phyloP scores from a whole-genome alignment of 2,797 vertebrate genomes.

The Staurois parvus region DNA sequence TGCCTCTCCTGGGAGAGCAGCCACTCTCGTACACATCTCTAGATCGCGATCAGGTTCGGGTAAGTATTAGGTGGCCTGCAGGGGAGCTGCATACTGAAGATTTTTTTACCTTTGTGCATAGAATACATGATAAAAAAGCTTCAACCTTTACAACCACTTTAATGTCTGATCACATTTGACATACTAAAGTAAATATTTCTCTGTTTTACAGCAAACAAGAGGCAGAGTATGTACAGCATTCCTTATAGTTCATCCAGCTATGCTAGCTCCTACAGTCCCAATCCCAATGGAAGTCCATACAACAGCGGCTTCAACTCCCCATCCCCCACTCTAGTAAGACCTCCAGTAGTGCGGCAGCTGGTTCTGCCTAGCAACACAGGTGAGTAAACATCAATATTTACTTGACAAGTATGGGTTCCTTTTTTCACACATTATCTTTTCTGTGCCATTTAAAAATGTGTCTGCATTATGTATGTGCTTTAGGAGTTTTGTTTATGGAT shows the following conservation, averaged over 20 bases:
- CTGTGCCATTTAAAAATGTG: not conserved
- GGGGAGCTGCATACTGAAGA: too few species aligned
- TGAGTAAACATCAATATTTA: slow-evolving; percentile 61
- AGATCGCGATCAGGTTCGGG: too few species aligned
- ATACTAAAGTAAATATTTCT: not conserved
- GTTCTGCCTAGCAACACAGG: slow-evolving; percentile 90
- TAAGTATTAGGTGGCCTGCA: too few species aligned
- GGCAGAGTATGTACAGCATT: slow-evolving; percentile 89
- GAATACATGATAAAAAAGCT: too few species aligned
- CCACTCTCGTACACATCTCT: too few species aligned
- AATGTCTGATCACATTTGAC: not conserved
- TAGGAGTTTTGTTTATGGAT: too few species aligned
- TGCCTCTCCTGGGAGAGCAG: too few species aligned
- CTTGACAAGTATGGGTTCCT: not conserved
- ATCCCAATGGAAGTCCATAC: slow-evolving; percentile 90
- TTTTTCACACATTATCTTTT: not conserved
- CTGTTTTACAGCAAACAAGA: slow-evolving; percentile 84
- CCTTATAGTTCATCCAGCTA: slow-evolving; percentile 85
- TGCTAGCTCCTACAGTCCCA: slow-evolving; percentile 88
- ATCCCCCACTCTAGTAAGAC: slow-evolving; percentile 89
- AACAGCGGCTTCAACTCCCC: slow-evolving; percentile 97
- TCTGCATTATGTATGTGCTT: not conserved
- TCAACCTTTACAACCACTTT: too few species aligned
- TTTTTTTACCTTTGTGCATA: too few species aligned
- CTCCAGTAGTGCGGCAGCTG: slow-evolving; percentile 90